phyloP scores from a whole-genome alignment of 2,888 invertebrate genomes.

The Orchestes rusci region DNA sequence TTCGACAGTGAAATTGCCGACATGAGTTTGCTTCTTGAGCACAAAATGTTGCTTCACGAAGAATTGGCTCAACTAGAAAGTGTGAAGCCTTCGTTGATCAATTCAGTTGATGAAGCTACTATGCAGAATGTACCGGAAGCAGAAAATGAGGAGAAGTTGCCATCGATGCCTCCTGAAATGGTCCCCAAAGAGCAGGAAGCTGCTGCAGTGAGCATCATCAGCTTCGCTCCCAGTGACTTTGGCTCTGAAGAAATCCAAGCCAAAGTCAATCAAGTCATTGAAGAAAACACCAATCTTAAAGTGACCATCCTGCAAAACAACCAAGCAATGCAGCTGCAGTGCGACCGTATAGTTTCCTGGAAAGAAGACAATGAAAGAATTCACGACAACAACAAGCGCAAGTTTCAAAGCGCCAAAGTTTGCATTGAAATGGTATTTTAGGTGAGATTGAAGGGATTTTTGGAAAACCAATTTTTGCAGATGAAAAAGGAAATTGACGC shows the following conservation, averaged over 20 bases:
- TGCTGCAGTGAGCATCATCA: conserved; percentile 24
- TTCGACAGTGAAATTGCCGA: conserved; percentile 13
- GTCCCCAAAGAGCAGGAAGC: not conserved
- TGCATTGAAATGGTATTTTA: conserved; percentile 45
- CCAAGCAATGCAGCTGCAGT: conserved; percentile 59
- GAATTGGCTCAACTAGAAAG: conserved; percentile 24
- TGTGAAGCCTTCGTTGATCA: not conserved
- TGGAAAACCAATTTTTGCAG: conserved; percentile 10
- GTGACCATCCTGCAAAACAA: conserved; percentile 61
- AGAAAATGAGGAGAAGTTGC: not conserved
- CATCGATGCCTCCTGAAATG: not conserved
- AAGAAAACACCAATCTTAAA: conserved; percentile 23
- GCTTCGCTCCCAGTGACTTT: conserved; percentile 27
- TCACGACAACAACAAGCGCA: conserved; percentile 55
- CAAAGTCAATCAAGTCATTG: conserved; percentile 31
- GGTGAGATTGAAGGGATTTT: not conserved
- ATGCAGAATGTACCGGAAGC: not conserved
- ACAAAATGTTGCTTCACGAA: conserved; percentile 26
- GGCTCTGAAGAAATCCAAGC: conserved; percentile 36
- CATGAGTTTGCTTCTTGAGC: conserved; percentile 24
- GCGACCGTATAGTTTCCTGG: conserved; percentile 53
- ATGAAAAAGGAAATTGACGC: conserved; percentile 37
- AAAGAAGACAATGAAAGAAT: conserved; percentile 59
- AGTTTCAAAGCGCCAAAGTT: conserved; percentile 58
- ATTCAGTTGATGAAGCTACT: not conserved